Percentiles rank a stretch among this genome's conserved stretches.
These are phyloP conservation scores for Mastigias papua DNA, from an alignment of 30 jellyfish, hydroid and myxozoan genomes.

Conservation along the genomic window DNA sequence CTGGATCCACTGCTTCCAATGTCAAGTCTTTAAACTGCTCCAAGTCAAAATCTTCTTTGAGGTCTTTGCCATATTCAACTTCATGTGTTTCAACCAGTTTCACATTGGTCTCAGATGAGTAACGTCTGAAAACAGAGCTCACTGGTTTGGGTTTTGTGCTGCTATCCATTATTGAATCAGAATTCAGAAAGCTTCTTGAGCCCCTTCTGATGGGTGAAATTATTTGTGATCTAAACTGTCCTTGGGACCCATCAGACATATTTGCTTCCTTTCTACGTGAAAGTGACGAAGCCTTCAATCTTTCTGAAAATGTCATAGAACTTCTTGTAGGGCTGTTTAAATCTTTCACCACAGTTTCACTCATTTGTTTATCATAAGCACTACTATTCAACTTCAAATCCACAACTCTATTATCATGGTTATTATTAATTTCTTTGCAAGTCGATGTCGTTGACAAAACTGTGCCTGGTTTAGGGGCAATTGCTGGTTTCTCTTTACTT, in stretches of 20 bases:
- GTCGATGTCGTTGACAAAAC: neutral
- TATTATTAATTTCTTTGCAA: neutral
- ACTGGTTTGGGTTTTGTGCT: slow-evolving; percentile 3
- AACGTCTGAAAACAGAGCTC: slow-evolving; percentile 27
- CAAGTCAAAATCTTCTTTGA: neutral
- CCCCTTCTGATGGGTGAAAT: slow-evolving; percentile 71
- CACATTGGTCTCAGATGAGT: slow-evolving; percentile 41
- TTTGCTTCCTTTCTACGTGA: slow-evolving; percentile 52
- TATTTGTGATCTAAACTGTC: slow-evolving; percentile 56
- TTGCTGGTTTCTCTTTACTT: slow-evolving; percentile 31
- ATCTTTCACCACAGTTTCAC: neutral
- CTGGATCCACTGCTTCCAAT: slow-evolving; percentile 35
- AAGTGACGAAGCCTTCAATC: slow-evolving; percentile 62
- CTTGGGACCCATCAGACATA: slow-evolving; percentile 26
- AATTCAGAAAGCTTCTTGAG: slow-evolving; percentile 57
- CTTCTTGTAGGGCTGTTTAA: slow-evolving; percentile 34
- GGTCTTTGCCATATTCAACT: slow-evolving; percentile 1
- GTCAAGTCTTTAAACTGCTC: slow-evolving; percentile 27
- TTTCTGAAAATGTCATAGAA: slow-evolving; percentile 52
- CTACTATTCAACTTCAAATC: neutral
- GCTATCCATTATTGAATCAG: slow-evolving; percentile 16
- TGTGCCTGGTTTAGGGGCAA: slow-evolving; percentile 55
- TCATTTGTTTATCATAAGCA: neutral
- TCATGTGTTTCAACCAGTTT: slow-evolving; percentile 1
- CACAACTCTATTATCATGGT: neutral